A percentile compares a stretch with the other conserved stretches of the same genome.
Evolutionary conservation across 2,797 vertebrate species (phyloP).

Genomic region (Lutjanus argentimaculatus): DNA sequence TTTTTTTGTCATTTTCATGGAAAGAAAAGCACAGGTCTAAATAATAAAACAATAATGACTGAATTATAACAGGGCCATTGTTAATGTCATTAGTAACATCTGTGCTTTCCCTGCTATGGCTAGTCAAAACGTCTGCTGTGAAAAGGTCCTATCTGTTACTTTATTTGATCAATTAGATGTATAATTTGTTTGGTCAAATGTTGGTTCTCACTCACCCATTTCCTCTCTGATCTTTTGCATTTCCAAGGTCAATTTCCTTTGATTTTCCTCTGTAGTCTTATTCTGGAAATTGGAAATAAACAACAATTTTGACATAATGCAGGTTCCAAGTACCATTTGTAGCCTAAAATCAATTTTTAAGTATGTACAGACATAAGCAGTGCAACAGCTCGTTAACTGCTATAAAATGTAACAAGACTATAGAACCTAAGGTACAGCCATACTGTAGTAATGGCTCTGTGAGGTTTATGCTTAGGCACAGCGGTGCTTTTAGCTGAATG

Average conservation of each 20-base stretch:
- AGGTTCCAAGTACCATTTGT: conserved; percentile 2
- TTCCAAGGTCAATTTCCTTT: conserved; percentile 89
- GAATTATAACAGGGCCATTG: background rate
- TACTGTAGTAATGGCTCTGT: background rate
- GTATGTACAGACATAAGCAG: background rate
- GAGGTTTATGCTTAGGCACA: no score
- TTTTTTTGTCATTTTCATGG: background rate
- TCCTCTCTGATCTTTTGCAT: conserved; percentile 93
- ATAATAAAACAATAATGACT: background rate
- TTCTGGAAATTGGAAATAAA: conserved; percentile 86
- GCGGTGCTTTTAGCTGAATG: background rate
- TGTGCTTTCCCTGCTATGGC: no score
- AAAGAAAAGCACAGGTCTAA: background rate
- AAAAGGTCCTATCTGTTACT: background rate
- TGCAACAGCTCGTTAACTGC: background rate
- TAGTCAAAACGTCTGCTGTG: background rate
- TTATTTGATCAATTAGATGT: no score
- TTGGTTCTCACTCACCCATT: conserved; percentile 89
- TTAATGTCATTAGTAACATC: background rate
- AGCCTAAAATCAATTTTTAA: background rate
- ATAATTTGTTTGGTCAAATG: background rate
- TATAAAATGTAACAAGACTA: no score
- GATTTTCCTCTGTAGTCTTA: conserved; percentile 90
- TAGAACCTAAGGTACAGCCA: no score
- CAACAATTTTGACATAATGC: background rate